Percentiles rank a stretch among this genome's conserved stretches.
These are phyloP conservation scores for Fragum sueziense DNA, from an alignment of 2,888 invertebrate genomes.

Conservation along the genomic window DNA sequence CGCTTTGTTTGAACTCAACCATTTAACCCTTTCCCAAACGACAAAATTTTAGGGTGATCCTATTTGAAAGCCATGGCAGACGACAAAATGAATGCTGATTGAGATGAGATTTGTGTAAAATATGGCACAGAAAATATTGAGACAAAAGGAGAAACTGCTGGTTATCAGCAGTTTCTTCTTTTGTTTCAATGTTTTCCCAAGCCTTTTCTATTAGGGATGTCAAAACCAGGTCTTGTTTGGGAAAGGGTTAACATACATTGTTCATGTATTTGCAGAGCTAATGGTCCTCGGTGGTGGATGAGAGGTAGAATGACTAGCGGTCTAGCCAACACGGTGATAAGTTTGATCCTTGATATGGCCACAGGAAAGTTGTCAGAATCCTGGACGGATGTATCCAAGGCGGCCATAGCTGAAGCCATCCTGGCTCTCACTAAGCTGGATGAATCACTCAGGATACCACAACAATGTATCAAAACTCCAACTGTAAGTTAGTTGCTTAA, in stretches of 20 bases:
- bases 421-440: constrained; percentile 91
- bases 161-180: too few relatives aligned
- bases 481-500: constrained; percentile 84
- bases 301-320: constrained; percentile 92
- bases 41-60: too few relatives aligned
- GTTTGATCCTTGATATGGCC: constrained; percentile 95
- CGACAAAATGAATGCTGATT: too few relatives aligned
- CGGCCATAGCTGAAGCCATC: constrained; percentile 93
- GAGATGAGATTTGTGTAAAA: too few relatives aligned
- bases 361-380: constrained; percentile 92
- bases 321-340: constrained; percentile 93
- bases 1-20: too few relatives aligned
- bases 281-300: constrained; percentile 89
- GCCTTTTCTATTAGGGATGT: too few relatives aligned
- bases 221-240: too few relatives aligned
- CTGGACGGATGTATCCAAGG: constrained; percentile 94
- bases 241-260: too few relatives aligned
- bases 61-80: too few relatives aligned
- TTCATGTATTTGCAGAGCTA: constrained; percentile 67
- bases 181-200: too few relatives aligned
- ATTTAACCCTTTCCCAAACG: not conserved
- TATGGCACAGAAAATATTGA: too few relatives aligned
- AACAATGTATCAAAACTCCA: constrained; percentile 91
- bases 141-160: too few relatives aligned
- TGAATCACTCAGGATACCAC: constrained; percentile 89